These are phyloP conservation scores for Dicerorhinus sumatrensis DNA, from an alignment of 2,113 vertebrate genomes.

Conservation along the genomic window DNA sequence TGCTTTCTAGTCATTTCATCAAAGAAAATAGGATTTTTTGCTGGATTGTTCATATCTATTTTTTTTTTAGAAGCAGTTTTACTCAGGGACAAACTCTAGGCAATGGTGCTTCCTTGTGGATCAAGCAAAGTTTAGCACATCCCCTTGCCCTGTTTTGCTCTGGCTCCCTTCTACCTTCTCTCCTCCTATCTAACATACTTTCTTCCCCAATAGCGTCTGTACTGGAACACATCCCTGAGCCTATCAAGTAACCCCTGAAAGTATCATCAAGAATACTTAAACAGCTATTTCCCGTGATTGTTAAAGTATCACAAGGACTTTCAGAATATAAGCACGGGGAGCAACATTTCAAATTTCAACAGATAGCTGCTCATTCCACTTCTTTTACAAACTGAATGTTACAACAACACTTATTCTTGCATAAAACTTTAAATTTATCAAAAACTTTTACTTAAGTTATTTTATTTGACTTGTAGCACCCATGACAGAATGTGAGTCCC, in stretches of 20 bases:
- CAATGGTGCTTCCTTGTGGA: neutral
- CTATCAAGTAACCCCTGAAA: neutral
- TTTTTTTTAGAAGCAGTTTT: neutral
- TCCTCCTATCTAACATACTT: neutral
- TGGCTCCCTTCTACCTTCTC: neutral
- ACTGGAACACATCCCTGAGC: neutral
- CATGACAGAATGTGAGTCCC: neutral
- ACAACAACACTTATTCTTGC: neutral
- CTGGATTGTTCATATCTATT: neutral
- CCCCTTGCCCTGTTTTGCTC: neutral
- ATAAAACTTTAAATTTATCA: neutral
- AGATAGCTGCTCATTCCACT: neutral
- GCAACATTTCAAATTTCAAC: neutral
- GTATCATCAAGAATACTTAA: neutral
- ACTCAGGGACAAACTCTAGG: neutral
- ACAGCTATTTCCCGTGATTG: neutral
- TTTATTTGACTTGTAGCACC: neutral
- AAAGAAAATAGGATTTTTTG: neutral
- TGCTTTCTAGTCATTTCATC: constrained; percentile 12
- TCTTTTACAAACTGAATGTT: neutral
- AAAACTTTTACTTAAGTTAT: neutral
- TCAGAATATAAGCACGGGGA: neutral
- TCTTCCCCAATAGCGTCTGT: neutral
- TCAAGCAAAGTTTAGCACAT: neutral
- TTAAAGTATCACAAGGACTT: neutral